These are phyloP conservation scores for Leptinotarsa rubiginosa DNA, from an alignment of 2,888 invertebrate genomes.

Conservation along the genomic window DNA sequence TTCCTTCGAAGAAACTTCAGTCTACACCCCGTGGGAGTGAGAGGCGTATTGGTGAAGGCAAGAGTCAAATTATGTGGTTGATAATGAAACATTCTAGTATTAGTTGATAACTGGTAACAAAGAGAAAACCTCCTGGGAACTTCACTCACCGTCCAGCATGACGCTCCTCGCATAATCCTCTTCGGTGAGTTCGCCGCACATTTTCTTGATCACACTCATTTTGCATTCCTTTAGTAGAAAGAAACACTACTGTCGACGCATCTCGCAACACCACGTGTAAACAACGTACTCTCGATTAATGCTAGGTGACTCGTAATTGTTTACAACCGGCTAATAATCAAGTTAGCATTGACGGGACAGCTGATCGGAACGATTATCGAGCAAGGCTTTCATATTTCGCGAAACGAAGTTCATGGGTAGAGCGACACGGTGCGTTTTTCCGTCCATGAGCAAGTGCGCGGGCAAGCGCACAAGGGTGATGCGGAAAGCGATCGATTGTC, in stretches of 20 bases:
- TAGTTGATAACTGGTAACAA: neutral
- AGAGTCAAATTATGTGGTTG: neutral
- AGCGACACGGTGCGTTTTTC: slow-evolving; percentile 10
- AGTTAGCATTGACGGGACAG: slow-evolving; percentile 44
- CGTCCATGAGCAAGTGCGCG: neutral
- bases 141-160: slow-evolving; percentile 59
- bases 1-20: too few relatives aligned
- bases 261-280: slow-evolving; percentile 1
- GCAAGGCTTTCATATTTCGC: slow-evolving; percentile 46
- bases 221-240: slow-evolving; percentile 27
- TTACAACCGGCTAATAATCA: slow-evolving; percentile 24
- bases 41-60: too few relatives aligned
- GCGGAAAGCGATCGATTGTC: slow-evolving; percentile 8
- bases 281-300: neutral
- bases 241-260: slow-evolving; percentile 6
- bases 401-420: slow-evolving; percentile 45
- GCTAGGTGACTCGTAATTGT: slow-evolving; percentile 16
- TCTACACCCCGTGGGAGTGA: too few relatives aligned
- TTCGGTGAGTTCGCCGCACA: slow-evolving; percentile 51
- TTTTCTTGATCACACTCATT: slow-evolving; percentile 57
- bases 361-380: slow-evolving; percentile 45
- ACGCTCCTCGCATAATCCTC: slow-evolving; percentile 60
- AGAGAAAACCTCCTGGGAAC: neutral
- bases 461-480: neutral
- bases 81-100: too few relatives aligned